Conservation (phyloP, 2,113 vertebrate genomes). For the Merops nubicus region DNA sequence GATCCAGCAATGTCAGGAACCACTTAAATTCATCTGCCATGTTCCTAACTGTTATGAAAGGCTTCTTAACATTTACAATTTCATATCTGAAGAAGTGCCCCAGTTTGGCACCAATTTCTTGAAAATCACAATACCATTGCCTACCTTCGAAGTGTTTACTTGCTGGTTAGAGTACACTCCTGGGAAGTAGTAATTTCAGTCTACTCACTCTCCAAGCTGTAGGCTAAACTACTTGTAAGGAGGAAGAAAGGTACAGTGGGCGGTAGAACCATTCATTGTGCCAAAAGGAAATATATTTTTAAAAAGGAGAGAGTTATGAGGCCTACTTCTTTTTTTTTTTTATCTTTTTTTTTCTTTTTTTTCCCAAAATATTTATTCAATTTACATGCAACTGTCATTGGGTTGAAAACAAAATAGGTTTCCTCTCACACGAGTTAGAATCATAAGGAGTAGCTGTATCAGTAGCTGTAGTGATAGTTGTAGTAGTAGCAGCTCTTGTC, state of each 20-base stretch:
- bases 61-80: neutral
- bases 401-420: neutral
- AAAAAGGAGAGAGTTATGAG: neutral
- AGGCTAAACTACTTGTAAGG: neutral
- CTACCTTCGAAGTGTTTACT: neutral
- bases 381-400: neutral
- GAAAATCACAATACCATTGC: neutral
- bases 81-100: neutral
- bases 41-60: neutral
- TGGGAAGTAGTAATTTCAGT: neutral
- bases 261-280: neutral
- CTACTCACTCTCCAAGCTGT: neutral
- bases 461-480: neutral
- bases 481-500: neutral
- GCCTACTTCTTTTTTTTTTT: neutral
- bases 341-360: neutral
- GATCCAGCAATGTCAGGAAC: neutral
- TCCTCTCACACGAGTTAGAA: neutral
- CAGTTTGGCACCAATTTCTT: neutral
- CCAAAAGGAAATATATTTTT: neutral
- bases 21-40: fast-evolving
- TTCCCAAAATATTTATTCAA: neutral
- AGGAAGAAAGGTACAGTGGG: neutral
- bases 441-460: neutral
- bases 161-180: neutral